Conservation (phyloP, 2,797 vertebrate genomes). For the Acrossocheilus wenchowensis region DNA sequence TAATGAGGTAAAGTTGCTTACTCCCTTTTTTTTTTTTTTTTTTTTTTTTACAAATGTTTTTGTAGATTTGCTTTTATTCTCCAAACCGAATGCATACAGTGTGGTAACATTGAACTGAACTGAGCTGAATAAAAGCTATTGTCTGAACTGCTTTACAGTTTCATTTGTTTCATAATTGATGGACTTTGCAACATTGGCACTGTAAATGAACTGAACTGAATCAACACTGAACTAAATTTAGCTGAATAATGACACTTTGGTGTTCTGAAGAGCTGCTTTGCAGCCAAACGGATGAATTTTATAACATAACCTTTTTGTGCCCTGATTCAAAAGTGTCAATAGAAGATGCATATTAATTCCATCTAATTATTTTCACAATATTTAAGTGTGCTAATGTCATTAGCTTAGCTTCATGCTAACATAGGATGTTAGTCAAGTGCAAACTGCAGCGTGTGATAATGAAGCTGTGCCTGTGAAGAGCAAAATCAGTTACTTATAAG, state of each 20-base stretch:
- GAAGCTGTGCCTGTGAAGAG: not conserved
- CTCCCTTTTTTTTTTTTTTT: no score
- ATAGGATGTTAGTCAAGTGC: not conserved
- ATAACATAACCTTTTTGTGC: no score
- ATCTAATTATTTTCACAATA: not conserved
- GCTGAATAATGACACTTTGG: not conserved
- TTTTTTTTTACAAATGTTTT: no score
- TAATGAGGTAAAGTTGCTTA: no score
- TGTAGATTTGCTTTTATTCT: no score
- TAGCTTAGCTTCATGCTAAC: constrained; percentile 6
- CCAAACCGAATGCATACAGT: no score
- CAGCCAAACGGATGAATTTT: no score
- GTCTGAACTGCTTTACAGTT: no score
- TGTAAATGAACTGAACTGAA: not conserved
- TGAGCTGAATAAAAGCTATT: not conserved
- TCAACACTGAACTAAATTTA: not conserved
- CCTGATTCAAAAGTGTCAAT: no score
- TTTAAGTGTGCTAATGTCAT: not conserved
- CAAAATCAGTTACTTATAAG: constrained; percentile 11
- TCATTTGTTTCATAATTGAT: no score
- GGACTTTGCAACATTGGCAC: no score
- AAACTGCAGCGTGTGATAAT: not conserved
- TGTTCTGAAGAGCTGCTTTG: not conserved
- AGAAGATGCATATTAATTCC: not conserved
- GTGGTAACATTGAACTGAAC: not conserved